Percentiles rank a stretch among this genome's conserved stretches.
Conservation (phyloP, 2,888 invertebrate species). For the Eupithecia subfuscata region DNA sequence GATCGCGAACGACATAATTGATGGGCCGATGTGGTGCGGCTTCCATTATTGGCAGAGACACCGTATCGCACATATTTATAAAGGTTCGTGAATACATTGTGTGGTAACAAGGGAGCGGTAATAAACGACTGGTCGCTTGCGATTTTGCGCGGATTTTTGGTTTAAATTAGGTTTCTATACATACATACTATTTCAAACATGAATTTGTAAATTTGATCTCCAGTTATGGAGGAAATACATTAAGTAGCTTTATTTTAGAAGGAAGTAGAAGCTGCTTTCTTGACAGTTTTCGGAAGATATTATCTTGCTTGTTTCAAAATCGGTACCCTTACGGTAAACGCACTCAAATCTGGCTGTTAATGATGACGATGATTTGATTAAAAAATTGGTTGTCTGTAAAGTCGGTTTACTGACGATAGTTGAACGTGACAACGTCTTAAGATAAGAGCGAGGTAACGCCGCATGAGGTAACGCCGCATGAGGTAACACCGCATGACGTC, state of each 20-base stretch:
- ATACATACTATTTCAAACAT: not conserved
- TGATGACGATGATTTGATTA: not conserved
- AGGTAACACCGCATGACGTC: too few relatives aligned
- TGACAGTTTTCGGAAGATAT: not conserved
- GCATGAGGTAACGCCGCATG: too few relatives aligned
- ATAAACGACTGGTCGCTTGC: slow-evolving; percentile 36
- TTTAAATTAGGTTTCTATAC: not conserved
- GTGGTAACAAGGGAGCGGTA: slow-evolving; percentile 42
- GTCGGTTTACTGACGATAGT: too few relatives aligned
- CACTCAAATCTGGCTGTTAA: too few relatives aligned
- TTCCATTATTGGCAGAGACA: slow-evolving; percentile 57
- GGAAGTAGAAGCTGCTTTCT: not conserved
- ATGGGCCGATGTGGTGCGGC: slow-evolving; percentile 64
- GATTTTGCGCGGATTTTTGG: slow-evolving; percentile 15
- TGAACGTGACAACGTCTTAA: too few relatives aligned
- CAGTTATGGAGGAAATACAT: not conserved
- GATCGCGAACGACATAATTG: slow-evolving; percentile 76
- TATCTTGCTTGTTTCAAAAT: not conserved
- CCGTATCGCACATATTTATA: slow-evolving; percentile 49
- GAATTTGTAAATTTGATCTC: not conserved
- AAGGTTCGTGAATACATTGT: slow-evolving; percentile 53
- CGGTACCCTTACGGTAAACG: too few relatives aligned
- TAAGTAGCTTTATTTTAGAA: not conserved
- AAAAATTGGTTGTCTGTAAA: too few relatives aligned
- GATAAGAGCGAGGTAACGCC: too few relatives aligned